A percentile compares a stretch with the other conserved stretches of the same genome.
These are phyloP conservation scores for Caenorhabditis remanei DNA, from an alignment of 1,140 invertebrate genomes.

Conservation along the genomic window DNA sequence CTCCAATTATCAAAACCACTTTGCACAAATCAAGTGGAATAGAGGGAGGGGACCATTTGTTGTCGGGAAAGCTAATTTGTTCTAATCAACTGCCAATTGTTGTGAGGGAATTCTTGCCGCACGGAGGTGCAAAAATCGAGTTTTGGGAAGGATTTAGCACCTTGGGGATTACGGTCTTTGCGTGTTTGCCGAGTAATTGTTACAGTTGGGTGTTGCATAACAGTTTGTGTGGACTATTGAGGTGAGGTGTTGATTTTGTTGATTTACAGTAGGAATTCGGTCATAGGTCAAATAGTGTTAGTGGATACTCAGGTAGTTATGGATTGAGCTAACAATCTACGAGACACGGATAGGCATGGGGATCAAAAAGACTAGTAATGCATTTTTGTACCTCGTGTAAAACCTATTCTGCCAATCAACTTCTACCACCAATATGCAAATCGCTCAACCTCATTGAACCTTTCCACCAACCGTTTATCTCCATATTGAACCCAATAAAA, in stretches of 20 bases:
- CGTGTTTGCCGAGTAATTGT: background rate
- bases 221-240: background rate
- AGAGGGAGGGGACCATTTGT: background rate
- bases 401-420: too few relatives aligned
- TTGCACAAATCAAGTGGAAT: conserved; percentile 27
- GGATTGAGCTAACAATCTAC: too few relatives aligned
- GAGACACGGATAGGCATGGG: too few relatives aligned
- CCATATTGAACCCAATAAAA: conserved; percentile 1
- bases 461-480: too few relatives aligned
- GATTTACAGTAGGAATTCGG: background rate
- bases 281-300: background rate
- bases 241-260: background rate
- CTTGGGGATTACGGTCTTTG: background rate
- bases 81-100: conserved; percentile 23
- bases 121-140: background rate
- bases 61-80: conserved; percentile 12
- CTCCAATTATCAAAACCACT: conserved; percentile 28
- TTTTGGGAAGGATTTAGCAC: background rate
- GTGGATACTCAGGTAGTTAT: too few relatives aligned
- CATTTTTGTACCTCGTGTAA: too few relatives aligned
- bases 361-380: too few relatives aligned
- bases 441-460: too few relatives aligned
- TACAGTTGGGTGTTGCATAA: conserved; percentile 13
- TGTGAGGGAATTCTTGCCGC: background rate
- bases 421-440: too few relatives aligned